A percentile compares a stretch with the other conserved stretches of the same genome.
Conservation (phyloP, 2,113 vertebrate species). For the Theristicus caerulescens region DNA sequence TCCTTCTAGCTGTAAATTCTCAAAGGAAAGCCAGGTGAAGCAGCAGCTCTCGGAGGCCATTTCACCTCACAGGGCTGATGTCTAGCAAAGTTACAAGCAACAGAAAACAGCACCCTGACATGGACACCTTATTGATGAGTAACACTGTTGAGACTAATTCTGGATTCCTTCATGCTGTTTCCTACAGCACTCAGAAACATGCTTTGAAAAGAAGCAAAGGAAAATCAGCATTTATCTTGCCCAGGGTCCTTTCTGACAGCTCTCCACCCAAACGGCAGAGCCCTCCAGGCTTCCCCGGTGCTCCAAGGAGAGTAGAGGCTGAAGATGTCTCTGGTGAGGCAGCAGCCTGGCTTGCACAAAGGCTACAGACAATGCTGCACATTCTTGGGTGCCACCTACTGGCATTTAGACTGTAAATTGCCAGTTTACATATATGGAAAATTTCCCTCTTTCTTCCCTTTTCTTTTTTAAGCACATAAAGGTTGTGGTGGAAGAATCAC, state of each 20-base stretch:
- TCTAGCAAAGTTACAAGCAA: background rate
- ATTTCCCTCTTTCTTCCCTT: too few species aligned
- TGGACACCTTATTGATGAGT: accelerated
- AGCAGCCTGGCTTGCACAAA: background rate
- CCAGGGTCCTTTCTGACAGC: too few species aligned
- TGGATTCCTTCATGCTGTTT: background rate
- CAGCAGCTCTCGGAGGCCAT: background rate
- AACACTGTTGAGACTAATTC: background rate
- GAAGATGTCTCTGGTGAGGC: background rate
- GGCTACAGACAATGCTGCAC: background rate
- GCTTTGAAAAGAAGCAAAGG: background rate
- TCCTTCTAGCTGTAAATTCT: background rate
- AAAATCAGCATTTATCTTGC: background rate
- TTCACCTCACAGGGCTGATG: background rate
- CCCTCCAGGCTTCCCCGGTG: accelerated
- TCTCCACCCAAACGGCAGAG: accelerated
- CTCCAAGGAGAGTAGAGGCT: accelerated
- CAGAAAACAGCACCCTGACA: background rate
- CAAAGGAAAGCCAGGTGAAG: background rate
- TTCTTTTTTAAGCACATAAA: accelerated
- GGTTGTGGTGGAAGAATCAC: accelerated
- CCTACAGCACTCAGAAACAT: background rate
- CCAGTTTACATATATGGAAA: background rate
- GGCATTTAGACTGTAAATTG: background rate
- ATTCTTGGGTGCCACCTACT: slow-evolving; percentile 49